Conservation (phyloP, 2,888 invertebrate genomes). For the Ctenicera cuprea region DNA sequence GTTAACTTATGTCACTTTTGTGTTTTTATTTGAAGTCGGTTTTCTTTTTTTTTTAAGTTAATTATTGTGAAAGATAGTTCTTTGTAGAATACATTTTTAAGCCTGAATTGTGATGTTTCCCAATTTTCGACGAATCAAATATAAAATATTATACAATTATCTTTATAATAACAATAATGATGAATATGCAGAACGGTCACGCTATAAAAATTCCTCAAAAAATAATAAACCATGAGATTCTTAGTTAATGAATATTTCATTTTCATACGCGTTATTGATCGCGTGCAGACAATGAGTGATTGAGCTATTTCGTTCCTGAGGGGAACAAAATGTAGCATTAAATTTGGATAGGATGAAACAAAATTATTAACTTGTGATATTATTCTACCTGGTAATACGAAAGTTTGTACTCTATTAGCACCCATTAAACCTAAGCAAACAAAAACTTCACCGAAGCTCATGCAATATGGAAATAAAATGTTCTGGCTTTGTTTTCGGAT, state of each 20-base stretch:
- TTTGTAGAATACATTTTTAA: too few relatives aligned
- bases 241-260: conserved; percentile 15
- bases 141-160: not conserved
- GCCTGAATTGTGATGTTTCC: too few relatives aligned
- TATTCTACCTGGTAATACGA: not conserved
- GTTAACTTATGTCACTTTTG: too few relatives aligned
- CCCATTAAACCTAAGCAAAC: too few relatives aligned
- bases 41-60: too few relatives aligned
- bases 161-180: not conserved
- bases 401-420: too few relatives aligned
- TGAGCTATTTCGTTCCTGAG: conserved; percentile 14
- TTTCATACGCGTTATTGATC: conserved; percentile 20
- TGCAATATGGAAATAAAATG: too few relatives aligned
- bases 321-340: conserved; percentile 7
- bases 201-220: conserved; percentile 2
- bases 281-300: conserved; percentile 26
- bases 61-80: too few relatives aligned
- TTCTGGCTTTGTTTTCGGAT: too few relatives aligned
- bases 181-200: not conserved
- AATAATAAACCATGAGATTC: not conserved
- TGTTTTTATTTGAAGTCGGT: too few relatives aligned
- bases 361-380: not conserved
- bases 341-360: conserved; percentile 1
- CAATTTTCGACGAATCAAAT: too few relatives aligned
- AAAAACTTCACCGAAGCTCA: too few relatives aligned